A percentile compares a stretch with the other conserved stretches of the same genome.
Conservation (phyloP, 2,113 vertebrate genomes). For the Corythornis madagascariensis region DNA sequence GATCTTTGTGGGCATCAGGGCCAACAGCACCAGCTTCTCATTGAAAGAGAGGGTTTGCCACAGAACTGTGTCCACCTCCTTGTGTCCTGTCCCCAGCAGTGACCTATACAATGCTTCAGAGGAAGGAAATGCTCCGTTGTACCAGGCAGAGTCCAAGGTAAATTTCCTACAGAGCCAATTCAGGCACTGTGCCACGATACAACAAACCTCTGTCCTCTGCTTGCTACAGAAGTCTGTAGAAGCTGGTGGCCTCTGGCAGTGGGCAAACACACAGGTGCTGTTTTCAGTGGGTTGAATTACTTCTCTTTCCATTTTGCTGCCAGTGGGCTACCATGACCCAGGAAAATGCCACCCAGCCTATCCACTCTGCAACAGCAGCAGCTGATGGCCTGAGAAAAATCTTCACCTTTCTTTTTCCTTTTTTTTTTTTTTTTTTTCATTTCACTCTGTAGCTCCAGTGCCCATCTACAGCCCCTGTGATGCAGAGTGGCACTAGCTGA, state of each 20-base stretch:
- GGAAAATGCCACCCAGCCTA: background rate
- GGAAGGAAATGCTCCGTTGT: background rate
- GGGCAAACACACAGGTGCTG: background rate
- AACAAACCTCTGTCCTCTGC: background rate
- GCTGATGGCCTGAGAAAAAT: background rate
- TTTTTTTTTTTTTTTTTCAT: background rate
- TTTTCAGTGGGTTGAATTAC: background rate
- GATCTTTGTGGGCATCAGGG: background rate
- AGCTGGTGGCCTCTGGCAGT: background rate
- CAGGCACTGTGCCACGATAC: rapidly evolving
- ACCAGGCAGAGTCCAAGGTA: background rate
- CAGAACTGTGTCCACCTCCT: background rate
- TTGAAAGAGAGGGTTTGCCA: background rate
- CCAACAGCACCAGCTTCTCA: background rate
- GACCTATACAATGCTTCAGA: background rate
- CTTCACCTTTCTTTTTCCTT: background rate
- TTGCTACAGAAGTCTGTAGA: background rate
- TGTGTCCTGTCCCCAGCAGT: background rate
- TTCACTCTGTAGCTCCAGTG: background rate
- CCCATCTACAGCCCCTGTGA: background rate
- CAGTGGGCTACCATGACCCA: background rate
- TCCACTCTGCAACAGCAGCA: background rate
- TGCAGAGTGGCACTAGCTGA: background rate
- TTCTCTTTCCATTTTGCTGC: background rate
- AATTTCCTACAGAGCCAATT: background rate